These are phyloP conservation scores for Villa cingulata DNA, from an alignment of 2,888 invertebrate genomes.

Conservation along the genomic window DNA sequence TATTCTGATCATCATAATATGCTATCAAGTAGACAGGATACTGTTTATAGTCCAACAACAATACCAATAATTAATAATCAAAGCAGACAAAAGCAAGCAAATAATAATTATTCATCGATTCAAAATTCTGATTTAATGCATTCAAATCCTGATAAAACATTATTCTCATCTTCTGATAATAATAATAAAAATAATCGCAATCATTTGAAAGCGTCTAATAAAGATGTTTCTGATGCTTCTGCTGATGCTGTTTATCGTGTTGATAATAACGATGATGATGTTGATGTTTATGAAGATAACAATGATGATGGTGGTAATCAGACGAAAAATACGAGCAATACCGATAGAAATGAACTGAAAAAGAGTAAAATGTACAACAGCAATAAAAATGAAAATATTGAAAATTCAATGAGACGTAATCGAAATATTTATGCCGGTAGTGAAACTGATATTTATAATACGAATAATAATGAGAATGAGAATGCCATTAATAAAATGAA, in stretches of 20 bases:
- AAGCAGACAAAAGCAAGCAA: background rate
- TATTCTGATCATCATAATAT: background rate
- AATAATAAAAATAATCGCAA: slow-evolving; percentile 1
- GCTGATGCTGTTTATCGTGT: background rate
- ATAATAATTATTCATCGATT: background rate
- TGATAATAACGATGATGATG: slow-evolving; percentile 13
- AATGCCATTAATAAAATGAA: background rate
- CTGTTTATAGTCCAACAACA: slow-evolving; percentile 34
- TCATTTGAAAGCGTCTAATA: slow-evolving; percentile 4
- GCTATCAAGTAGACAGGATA: slow-evolving; percentile 14
- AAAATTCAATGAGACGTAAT: no score
- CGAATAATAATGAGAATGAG: background rate
- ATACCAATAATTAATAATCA: slow-evolving; percentile 21
- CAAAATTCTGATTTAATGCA: background rate
- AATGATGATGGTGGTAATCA: slow-evolving; percentile 13
- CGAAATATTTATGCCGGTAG: no score
- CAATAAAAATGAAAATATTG: no score
- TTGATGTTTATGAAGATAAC: no score
- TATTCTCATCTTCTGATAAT: background rate
- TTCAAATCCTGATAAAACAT: slow-evolving; percentile 3
- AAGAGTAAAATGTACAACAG: no score
- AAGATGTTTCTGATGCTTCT: background rate
- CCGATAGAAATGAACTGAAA: no score
- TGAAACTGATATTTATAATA: background rate
- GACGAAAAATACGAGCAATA: background rate